A percentile compares a stretch with the other conserved stretches of the same genome.
These are phyloP conservation scores for Didymodactylos carnosus DNA, from an alignment of 2,888 invertebrate genomes.

Conservation along the genomic window DNA sequence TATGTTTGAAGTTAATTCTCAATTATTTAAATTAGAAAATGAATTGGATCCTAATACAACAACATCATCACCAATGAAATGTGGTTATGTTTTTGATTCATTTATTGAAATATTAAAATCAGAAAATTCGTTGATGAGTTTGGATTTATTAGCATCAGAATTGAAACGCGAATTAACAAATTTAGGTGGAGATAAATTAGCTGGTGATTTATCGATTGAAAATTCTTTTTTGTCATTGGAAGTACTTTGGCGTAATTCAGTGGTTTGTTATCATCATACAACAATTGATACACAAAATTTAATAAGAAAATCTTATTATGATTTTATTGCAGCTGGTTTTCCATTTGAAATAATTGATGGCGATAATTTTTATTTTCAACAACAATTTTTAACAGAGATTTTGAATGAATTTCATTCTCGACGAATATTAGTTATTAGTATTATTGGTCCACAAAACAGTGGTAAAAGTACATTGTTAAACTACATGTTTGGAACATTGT, in stretches of 20 bases:
- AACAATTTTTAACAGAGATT: neutral
- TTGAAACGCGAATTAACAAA: neutral
- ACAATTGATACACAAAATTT: neutral
- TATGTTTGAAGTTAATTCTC: neutral
- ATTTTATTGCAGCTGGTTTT: neutral
- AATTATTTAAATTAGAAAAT: neutral
- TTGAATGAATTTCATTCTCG: neutral
- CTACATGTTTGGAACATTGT: neutral
- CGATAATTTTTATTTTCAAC: neutral
- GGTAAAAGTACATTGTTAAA: slow-evolving; percentile 50
- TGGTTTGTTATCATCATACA: neutral
- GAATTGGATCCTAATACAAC: neutral
- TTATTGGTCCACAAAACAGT: slow-evolving; percentile 80
- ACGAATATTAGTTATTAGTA: slow-evolving; percentile 20
- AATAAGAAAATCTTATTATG: neutral
- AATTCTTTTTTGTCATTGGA: neutral
- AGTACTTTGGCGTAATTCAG: neutral
- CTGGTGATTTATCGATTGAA: neutral
- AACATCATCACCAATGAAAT: too few species aligned
- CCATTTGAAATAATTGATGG: slow-evolving; percentile 7
- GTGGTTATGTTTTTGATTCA: neutral
- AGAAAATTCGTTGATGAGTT: neutral
- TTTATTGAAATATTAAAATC: neutral
- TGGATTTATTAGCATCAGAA: neutral
- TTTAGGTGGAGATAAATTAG: neutral